Conservation (phyloP, 2,888 invertebrate genomes). For the Cantharis lateralis region DNA sequence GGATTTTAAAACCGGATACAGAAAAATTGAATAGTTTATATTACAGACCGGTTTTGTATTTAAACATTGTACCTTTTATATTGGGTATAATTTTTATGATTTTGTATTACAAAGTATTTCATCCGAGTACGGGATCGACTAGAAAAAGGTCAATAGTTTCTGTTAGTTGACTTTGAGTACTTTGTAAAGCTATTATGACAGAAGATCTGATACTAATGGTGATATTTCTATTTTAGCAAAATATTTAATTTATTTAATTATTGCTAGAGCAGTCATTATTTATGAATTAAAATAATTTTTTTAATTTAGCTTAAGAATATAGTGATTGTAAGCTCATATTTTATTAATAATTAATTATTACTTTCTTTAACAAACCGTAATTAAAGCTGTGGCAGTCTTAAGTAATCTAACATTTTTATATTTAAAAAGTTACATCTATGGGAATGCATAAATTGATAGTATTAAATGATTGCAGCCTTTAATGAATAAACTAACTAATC, state of each 20-base stretch:
- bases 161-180: constrained; percentile 13
- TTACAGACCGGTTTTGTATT: constrained; percentile 64
- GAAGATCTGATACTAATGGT: constrained; percentile 24
- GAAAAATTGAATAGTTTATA: constrained; percentile 58
- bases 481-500: neutral
- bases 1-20: constrained; percentile 62
- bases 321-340: neutral
- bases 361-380: neutral
- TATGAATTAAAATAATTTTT: constrained; percentile 3
- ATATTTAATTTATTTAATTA: constrained; percentile 6
- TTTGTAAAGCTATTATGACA: neutral
- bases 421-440: neutral
- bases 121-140: constrained; percentile 62
- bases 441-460: neutral
- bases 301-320: neutral
- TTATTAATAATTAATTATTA: neutral
- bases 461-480: neutral
- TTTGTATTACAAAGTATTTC: constrained; percentile 73
- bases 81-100: constrained; percentile 72
- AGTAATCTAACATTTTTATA: neutral
- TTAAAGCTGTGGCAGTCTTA: neutral
- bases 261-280: neutral
- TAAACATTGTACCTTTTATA: constrained; percentile 68
- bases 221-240: constrained; percentile 17
- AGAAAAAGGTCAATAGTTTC: constrained; percentile 18